phyloP scores from a whole-genome alignment of 35 echinoderm and acorn worm genomes.

The Nesometra sesokonis region DNA sequence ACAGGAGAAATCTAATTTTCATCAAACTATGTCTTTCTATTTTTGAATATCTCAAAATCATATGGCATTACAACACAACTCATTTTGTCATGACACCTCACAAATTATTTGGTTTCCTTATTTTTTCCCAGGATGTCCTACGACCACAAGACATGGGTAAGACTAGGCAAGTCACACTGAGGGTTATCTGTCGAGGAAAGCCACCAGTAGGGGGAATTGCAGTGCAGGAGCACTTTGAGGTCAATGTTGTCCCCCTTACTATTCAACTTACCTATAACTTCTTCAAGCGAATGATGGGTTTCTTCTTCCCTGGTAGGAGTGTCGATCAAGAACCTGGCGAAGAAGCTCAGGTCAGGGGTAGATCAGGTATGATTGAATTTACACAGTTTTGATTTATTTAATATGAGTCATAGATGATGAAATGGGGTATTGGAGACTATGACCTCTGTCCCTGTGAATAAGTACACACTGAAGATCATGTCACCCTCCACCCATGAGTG shows the following conservation, averaged over 20 bases:
- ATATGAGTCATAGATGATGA: no score
- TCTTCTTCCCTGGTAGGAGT: slow-evolving; percentile 79
- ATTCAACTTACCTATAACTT: slow-evolving; percentile 84
- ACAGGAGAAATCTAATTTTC: no score
- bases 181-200: slow-evolving; percentile 76
- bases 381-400: no score
- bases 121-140: slow-evolving; percentile 57
- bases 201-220: slow-evolving; percentile 94
- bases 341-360: not conserved
- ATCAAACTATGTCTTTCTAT: no score
- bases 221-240: slow-evolving; percentile 86
- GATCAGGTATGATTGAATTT: not conserved
- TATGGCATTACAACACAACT: no score
- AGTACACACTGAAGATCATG: no score
- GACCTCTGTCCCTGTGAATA: no score
- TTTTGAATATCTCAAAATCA: no score
- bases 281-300: slow-evolving; percentile 94
- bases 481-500: no score
- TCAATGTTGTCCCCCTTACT: slow-evolving; percentile 73
- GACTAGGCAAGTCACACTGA: slow-evolving; percentile 51
- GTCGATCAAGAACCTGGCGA: slow-evolving; percentile 58
- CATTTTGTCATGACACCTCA: no score
- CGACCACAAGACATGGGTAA: slow-evolving; percentile 73
- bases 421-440: no score
- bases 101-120: not conserved